Evolutionary conservation across 2,113 vertebrate species (phyloP).

Genomic region (Gyps fulvus): DNA sequence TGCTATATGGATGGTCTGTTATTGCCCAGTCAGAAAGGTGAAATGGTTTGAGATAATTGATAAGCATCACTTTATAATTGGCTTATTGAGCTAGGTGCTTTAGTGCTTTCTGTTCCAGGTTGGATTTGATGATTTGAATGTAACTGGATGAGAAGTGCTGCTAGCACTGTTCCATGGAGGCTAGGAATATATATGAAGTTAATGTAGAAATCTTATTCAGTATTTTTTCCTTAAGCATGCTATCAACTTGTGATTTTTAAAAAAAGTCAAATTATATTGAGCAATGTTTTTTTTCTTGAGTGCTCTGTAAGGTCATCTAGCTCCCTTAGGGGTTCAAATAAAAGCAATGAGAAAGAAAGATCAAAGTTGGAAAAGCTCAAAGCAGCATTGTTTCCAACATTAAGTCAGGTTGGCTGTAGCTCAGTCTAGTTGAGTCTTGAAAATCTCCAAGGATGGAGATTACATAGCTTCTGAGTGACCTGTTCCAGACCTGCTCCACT

Average conservation of each 20-base stretch:
- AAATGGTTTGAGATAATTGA: neutral
- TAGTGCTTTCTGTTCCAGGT: neutral
- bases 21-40: neutral
- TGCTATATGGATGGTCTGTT: neutral
- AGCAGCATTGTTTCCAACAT: slow-evolving; percentile 2
- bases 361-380: slow-evolving; percentile 46
- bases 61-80: neutral
- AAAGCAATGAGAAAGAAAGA: slow-evolving; percentile 29
- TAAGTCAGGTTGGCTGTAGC: neutral
- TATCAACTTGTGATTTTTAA: neutral
- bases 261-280: neutral
- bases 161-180: neutral
- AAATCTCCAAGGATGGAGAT: neutral
- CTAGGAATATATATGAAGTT: neutral
- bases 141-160: neutral
- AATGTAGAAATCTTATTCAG: neutral
- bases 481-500: neutral
- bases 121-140: neutral
- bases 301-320: neutral
- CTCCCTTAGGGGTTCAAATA: neutral
- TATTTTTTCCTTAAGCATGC: neutral
- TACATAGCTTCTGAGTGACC: neutral
- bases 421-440: neutral
- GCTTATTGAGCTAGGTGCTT: neutral
- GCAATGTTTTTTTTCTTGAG: neutral